Conservation (phyloP, 2,797 vertebrate species). For the Enteromius unitaeniatus region DNA sequence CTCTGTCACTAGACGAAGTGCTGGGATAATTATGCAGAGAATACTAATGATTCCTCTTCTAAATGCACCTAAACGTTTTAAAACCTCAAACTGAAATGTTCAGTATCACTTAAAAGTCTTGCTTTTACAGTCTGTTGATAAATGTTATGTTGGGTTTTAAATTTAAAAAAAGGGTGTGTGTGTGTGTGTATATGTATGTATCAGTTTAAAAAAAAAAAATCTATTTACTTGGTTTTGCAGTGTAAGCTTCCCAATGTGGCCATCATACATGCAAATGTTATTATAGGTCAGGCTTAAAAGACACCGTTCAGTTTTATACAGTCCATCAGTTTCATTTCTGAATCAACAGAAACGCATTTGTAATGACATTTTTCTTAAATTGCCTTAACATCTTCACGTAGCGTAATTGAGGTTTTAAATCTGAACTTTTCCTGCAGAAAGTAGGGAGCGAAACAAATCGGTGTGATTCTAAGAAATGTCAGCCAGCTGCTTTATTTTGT, state of each 20-base stretch:
- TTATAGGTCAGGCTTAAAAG: not conserved
- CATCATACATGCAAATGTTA: not conserved
- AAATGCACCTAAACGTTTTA: not conserved
- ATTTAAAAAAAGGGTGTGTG: too few relatives aligned
- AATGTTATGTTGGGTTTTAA: too few relatives aligned
- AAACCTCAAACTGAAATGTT: not conserved
- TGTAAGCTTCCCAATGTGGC: not conserved
- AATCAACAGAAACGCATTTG: not conserved
- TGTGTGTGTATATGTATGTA: too few relatives aligned
- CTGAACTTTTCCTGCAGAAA: slow-evolving; percentile 6
- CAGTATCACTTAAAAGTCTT: not conserved
- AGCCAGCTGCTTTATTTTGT: not conserved
- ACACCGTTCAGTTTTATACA: not conserved
- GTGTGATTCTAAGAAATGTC: slow-evolving; percentile 20
- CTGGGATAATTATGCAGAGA: not conserved
- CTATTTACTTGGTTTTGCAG: not conserved
- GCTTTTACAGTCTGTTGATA: not conserved
- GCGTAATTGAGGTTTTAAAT: slow-evolving; percentile 8
- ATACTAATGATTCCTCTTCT: not conserved
- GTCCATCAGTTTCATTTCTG: not conserved
- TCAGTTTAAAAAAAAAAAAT: too few relatives aligned
- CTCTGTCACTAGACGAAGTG: not conserved
- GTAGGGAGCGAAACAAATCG: not conserved
- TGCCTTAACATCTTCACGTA: not conserved
- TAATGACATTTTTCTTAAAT: slow-evolving; percentile 3